Percentiles rank a stretch among this genome's conserved stretches.
Evolutionary conservation across 2,888 invertebrate genomes (phyloP).

Genomic region (Chaetoderma sp.): DNA sequence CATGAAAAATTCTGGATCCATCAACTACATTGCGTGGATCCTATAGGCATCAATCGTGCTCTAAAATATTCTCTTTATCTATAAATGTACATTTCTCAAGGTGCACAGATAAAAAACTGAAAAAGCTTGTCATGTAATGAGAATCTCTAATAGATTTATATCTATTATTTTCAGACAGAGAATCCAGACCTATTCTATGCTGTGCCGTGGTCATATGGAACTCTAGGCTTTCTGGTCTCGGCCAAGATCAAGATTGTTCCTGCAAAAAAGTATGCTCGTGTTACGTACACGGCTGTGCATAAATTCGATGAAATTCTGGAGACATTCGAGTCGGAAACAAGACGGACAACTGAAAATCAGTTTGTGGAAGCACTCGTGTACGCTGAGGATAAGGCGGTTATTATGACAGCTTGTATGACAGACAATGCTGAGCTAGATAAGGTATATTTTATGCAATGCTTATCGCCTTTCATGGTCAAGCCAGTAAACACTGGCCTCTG

Average conservation of each 20-base stretch:
- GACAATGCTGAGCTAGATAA: conserved; percentile 75
- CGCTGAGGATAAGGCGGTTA: conserved; percentile 77
- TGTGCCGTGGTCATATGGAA: conserved; percentile 88
- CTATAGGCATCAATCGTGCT: no score
- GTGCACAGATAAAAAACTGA: no score
- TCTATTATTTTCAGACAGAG: conserved; percentile 73
- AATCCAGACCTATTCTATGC: conserved; percentile 82
- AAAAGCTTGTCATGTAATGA: no score
- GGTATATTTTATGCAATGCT: conserved; percentile 71
- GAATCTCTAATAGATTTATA: no score
- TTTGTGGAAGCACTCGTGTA: conserved; percentile 83
- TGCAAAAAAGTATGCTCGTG: conserved; percentile 74
- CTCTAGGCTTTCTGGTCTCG: conserved; percentile 81
- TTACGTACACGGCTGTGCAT: conserved; percentile 78
- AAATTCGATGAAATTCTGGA: conserved; percentile 45
- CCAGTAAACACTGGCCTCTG: no score
- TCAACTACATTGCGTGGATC: no score
- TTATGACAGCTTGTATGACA: conserved; percentile 82
- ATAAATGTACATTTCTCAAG: no score
- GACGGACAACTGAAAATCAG: conserved; percentile 74
- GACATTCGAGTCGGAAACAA: conserved; percentile 72
- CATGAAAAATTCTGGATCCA: no score
- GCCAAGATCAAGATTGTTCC: conserved; percentile 82
- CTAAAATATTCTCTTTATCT: no score
- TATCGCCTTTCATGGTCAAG: not conserved